Evolutionary conservation across 2,797 vertebrate genomes (phyloP).

Genomic region (Chromobotia macracanthus): DNA sequence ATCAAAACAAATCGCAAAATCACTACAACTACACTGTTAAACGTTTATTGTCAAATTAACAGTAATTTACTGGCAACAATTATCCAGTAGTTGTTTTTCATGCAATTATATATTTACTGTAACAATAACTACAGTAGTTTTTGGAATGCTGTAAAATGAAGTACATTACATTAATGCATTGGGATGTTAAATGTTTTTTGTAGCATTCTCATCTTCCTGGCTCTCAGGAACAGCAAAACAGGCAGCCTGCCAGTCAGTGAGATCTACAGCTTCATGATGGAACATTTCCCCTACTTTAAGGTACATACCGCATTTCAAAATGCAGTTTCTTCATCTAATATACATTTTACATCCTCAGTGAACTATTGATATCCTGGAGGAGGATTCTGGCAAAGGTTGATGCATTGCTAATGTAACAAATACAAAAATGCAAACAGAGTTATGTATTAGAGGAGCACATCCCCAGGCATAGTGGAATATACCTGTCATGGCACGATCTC

Average conservation of each 20-base stretch:
- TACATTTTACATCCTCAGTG: background rate
- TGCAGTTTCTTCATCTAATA: background rate
- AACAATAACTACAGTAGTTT: background rate
- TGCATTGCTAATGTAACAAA: constrained; percentile 44
- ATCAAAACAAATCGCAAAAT: constrained; percentile 5
- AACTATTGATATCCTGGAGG: background rate
- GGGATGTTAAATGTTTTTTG: constrained; percentile 26
- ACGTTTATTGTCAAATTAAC: too few species aligned
- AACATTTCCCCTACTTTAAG: constrained; percentile 98
- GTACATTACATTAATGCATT: background rate
- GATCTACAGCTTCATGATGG: constrained; percentile 99
- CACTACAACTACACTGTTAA: too few species aligned
- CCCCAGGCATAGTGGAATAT: constrained; percentile 39
- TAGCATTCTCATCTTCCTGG: constrained; percentile 99
- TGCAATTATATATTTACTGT: too few species aligned
- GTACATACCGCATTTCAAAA: constrained; percentile 73
- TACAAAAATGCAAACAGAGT: constrained; percentile 27
- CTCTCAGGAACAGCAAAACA: constrained; percentile 94
- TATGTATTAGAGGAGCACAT: constrained; percentile 32
- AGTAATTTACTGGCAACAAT: too few species aligned
- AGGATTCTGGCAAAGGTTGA: constrained; percentile 15
- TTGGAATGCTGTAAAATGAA: too few species aligned
- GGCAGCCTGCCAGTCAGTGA: constrained; percentile 97
- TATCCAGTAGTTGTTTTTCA: too few species aligned
- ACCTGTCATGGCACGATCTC: constrained; percentile 54